phyloP scores from a whole-genome alignment of 2,797 vertebrate genomes.

The Darevskia mixta region DNA sequence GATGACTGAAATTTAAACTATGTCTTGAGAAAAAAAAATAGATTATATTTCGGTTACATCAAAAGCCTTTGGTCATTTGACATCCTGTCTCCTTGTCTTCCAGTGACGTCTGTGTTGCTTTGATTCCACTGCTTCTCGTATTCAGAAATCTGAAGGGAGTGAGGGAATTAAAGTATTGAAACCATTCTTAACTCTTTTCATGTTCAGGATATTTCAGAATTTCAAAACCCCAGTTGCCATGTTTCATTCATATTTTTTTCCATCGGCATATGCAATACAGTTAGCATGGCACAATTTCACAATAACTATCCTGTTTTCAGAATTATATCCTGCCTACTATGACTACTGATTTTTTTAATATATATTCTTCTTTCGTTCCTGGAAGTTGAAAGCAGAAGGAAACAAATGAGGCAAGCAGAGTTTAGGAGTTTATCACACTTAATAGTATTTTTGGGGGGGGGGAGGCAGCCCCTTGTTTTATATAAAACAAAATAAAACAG shows the following conservation, averaged over 20 bases:
- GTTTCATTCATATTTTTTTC: slow-evolving; percentile 39
- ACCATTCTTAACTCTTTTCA: slow-evolving; percentile 38
- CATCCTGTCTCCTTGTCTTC: slow-evolving; percentile 12
- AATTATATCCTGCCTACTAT: slow-evolving; percentile 36
- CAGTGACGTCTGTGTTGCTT: slow-evolving; percentile 42
- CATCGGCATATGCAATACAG: slow-evolving; percentile 15
- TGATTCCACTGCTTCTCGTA: slow-evolving; percentile 46
- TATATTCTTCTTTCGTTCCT: background rate
- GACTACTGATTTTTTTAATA: slow-evolving; percentile 38
- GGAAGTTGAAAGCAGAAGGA: background rate
- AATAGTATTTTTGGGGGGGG: background rate
- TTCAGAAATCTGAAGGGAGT: slow-evolving; percentile 31
- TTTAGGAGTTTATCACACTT: background rate
- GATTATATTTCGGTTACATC: slow-evolving; percentile 2
- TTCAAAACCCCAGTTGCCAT: slow-evolving; percentile 54
- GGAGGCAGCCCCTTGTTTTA: background rate
- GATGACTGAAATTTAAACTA: background rate
- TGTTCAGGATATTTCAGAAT: slow-evolving; percentile 46
- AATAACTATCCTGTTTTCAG: slow-evolving; percentile 6
- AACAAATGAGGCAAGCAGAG: background rate
- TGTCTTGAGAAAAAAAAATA: background rate
- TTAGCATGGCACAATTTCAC: background rate
- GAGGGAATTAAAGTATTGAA: slow-evolving; percentile 18
- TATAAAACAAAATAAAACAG: background rate
- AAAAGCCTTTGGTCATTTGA: slow-evolving; percentile 38